Percentiles rank a stretch among this genome's conserved stretches.
Conservation (phyloP, 1,140 invertebrate genomes). For the Drosophila chauvacae region DNA sequence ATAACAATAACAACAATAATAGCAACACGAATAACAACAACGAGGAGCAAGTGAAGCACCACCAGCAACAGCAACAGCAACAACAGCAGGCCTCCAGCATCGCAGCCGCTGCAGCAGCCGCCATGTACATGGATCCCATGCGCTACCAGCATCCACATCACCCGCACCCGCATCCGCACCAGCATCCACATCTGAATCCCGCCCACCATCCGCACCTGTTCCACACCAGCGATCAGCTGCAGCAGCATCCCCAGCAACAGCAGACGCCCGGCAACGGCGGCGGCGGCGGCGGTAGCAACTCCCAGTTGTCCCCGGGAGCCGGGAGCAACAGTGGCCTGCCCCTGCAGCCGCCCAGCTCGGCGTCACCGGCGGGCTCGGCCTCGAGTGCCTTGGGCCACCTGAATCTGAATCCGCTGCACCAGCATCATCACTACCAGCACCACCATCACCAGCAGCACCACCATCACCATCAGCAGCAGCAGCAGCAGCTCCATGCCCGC, state of each 20-base stretch:
- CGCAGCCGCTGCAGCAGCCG: constrained; percentile 83
- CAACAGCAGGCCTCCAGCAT: constrained; percentile 80
- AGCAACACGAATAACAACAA: constrained; percentile 55
- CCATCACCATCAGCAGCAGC: constrained; percentile 83
- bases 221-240: constrained; percentile 82
- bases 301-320: constrained; percentile 72
- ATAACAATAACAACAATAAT: constrained; percentile 70
- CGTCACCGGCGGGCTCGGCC: constrained; percentile 75
- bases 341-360: constrained; percentile 71
- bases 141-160: constrained; percentile 83
- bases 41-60: constrained; percentile 66
- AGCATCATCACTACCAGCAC: constrained; percentile 79
- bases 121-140: constrained; percentile 85
- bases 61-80: constrained; percentile 63
- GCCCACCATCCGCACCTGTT: constrained; percentile 84
- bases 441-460: constrained; percentile 82
- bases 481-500: constrained; percentile 83
- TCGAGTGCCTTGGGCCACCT: constrained; percentile 66
- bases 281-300: constrained; percentile 59
- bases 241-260: constrained; percentile 76
- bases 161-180: constrained; percentile 76
- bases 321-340: constrained; percentile 71
- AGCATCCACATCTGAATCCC: constrained; percentile 83
- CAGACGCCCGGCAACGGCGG: constrained; percentile 41
- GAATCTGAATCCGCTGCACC: constrained; percentile 71